These are phyloP conservation scores for Gasteruption jaculator DNA, from an alignment of 2,888 invertebrate species.

Conservation along the genomic window DNA sequence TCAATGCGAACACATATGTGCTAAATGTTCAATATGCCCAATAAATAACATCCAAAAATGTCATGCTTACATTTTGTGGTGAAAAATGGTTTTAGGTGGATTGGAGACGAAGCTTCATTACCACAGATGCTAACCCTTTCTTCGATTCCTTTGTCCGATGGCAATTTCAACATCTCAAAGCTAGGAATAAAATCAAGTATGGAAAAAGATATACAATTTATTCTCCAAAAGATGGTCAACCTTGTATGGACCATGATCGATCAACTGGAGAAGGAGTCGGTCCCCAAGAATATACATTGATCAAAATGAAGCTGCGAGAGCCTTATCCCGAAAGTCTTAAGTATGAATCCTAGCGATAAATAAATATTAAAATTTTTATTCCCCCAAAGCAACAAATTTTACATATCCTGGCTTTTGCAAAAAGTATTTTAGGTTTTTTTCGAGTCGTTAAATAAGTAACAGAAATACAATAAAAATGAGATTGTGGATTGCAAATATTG, in stretches of 20 bases:
- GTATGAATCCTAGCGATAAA: too few species aligned
- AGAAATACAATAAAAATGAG: too few species aligned
- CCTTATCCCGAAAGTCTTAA: conserved; percentile 70
- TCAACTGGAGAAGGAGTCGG: conserved; percentile 95
- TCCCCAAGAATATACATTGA: conserved; percentile 94
- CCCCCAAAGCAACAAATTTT: too few species aligned
- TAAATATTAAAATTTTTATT: too few species aligned
- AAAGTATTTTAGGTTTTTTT: too few species aligned
- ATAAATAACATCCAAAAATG: too few species aligned
- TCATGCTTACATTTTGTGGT: conserved; percentile 2
- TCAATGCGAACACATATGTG: too few species aligned
- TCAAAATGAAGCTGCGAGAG: conserved; percentile 83
- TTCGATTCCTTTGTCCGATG: conserved; percentile 97
- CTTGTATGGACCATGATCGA: conserved; percentile 99
- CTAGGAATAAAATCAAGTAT: conserved; percentile 86
- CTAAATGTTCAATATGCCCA: background rate
- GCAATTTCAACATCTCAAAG: conserved; percentile 87
- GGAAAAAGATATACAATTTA: conserved; percentile 96
- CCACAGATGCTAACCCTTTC: conserved; percentile 96
- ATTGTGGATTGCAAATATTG: too few species aligned
- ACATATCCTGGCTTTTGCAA: too few species aligned
- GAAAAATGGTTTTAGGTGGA: conserved; percentile 65
- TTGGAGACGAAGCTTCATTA: conserved; percentile 97
- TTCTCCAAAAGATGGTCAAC: conserved; percentile 94
- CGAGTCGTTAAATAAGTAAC: too few species aligned